A percentile compares a stretch with the other conserved stretches of the same genome.
phyloP scores from a whole-genome alignment of 2,797 vertebrate species.

The Aulostomus chinensis region DNA sequence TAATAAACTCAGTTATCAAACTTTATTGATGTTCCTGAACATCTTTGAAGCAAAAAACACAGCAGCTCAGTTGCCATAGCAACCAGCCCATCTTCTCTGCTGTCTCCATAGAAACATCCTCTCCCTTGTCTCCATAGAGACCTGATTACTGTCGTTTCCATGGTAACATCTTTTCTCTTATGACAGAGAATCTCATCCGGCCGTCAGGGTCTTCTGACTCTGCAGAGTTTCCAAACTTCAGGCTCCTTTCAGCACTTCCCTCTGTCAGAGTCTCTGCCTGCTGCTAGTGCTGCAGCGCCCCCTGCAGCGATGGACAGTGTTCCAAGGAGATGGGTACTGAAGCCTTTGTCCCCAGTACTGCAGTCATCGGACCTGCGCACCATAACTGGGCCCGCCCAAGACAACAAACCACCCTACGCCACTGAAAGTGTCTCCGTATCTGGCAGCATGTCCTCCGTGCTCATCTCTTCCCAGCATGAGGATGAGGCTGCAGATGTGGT shows the following conservation, averaged over 20 bases:
- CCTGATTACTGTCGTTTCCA: neutral
- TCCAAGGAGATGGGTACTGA: conserved; percentile 74
- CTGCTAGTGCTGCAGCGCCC: neutral
- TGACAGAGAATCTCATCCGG: conserved; percentile 54
- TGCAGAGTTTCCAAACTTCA: conserved; percentile 10
- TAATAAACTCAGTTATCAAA: conserved; percentile 6
- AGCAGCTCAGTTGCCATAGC: neutral
- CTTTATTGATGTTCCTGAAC: conserved; percentile 12
- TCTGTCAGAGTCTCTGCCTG: conserved; percentile 1
- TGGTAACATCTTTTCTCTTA: conserved; percentile 3
- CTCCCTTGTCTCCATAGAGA: neutral
- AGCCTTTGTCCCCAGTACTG: conserved; percentile 72
- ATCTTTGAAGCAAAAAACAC: conserved; percentile 4
- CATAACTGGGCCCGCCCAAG: conserved; percentile 28
- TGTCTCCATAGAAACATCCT: conserved; percentile 1
- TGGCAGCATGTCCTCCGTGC: conserved; percentile 22
- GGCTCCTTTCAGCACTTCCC: conserved; percentile 10
- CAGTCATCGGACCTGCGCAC: conserved; percentile 72
- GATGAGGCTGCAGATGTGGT: conserved; percentile 23
- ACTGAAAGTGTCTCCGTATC: conserved; percentile 37
- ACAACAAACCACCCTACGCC: neutral
- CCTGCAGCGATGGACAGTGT: conserved; percentile 65
- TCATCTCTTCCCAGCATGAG: conserved; percentile 18
- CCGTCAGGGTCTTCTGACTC: conserved; percentile 28
- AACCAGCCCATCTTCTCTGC: neutral